Evolutionary conservation across 1,140 invertebrate species (phyloP).

Genomic region (Camponotus floridanus): DNA sequence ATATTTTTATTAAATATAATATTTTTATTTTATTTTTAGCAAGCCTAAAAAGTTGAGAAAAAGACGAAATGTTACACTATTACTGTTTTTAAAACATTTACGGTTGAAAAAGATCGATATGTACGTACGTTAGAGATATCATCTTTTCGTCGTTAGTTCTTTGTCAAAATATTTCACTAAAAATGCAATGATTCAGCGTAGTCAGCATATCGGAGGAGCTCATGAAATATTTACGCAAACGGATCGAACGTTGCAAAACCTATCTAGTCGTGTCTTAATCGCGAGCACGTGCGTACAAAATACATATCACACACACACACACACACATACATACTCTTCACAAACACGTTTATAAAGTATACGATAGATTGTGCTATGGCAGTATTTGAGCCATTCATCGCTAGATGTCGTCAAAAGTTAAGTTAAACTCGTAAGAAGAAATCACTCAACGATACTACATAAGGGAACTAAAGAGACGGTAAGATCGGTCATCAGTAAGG

Average conservation of each 20-base stretch:
- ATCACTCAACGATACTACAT: neutral
- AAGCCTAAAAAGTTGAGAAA: neutral
- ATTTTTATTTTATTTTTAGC: neutral
- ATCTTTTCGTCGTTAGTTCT: neutral
- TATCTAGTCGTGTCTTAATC: conserved; percentile 22
- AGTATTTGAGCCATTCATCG: neutral
- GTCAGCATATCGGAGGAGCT: conserved; percentile 31
- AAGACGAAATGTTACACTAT: neutral
- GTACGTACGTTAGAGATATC: neutral
- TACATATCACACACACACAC: too few relatives aligned
- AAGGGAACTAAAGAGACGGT: fast-evolving
- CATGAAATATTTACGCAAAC: conserved; percentile 65
- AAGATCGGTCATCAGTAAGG: conserved; percentile 59
- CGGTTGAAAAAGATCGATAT: neutral
- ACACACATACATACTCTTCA: too few relatives aligned
- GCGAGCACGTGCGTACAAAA: conserved; percentile 44
- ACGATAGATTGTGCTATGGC: neutral
- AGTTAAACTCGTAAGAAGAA: conserved; percentile 39
- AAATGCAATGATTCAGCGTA: conserved; percentile 45
- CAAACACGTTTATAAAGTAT: neutral
- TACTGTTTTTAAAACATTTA: neutral
- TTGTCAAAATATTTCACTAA: conserved; percentile 43
- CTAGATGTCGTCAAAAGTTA: conserved; percentile 55
- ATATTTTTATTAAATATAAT: too few relatives aligned
- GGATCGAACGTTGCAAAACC: conserved; percentile 32